These are phyloP conservation scores for Schlechtendalia chinensis DNA, from an alignment of 1,140 invertebrate genomes.

Conservation along the genomic window DNA sequence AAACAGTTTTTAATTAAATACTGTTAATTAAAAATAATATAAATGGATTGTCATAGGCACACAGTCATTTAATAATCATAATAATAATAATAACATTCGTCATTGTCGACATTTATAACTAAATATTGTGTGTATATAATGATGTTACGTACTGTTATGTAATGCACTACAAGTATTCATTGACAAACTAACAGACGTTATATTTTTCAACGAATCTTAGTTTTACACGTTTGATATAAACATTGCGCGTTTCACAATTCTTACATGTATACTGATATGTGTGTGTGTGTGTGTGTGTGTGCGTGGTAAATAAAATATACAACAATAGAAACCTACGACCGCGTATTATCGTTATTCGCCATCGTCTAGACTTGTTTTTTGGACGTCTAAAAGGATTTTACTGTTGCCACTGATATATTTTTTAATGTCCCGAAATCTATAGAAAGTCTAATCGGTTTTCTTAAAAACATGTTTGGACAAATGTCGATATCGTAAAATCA, in stretches of 20 bases:
- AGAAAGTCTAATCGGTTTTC: not conserved
- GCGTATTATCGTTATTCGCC: not conserved
- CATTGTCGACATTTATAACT: no score
- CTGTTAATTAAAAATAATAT: no score
- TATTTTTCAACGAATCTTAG: no score
- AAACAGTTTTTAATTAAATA: no score
- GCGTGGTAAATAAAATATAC: not conserved
- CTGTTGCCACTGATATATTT: not conserved
- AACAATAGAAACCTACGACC: not conserved
- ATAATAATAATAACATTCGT: no score
- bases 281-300: no score
- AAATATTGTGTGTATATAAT: no score
- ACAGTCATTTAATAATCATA: no score
- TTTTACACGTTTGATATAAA: not conserved
- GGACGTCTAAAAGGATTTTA: slow-evolving; percentile 7
- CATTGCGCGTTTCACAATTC: not conserved
- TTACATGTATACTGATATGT: not conserved
- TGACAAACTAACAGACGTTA: no score
- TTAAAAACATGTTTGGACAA: not conserved
- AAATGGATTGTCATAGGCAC: no score
- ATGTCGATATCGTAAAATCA: not conserved
- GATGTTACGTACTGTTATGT: no score
- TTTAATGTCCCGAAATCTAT: not conserved
- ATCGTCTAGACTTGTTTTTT: slow-evolving; percentile 21
- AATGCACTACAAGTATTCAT: no score